Evolutionary conservation across 2,113 vertebrate genomes (phyloP).

Genomic region (Syngnathus floridae): DNA sequence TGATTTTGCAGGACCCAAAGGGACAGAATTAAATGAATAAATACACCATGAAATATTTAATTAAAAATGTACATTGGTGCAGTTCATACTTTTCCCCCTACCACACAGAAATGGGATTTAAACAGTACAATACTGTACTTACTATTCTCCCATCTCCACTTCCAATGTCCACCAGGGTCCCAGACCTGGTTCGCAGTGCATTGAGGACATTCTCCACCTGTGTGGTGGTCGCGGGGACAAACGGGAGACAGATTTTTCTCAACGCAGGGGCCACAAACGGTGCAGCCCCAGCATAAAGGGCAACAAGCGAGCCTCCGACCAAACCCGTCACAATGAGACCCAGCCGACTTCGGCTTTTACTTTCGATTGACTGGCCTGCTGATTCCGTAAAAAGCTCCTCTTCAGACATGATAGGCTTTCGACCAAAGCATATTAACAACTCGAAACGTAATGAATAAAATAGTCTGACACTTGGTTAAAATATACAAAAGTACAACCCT

Average conservation of each 20-base stretch:
- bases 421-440: background rate
- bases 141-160: slow-evolving; percentile 93
- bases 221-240: slow-evolving; percentile 82
- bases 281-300: slow-evolving; percentile 73
- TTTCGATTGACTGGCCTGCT: slow-evolving; percentile 5
- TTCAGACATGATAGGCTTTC: slow-evolving; percentile 19
- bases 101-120: background rate
- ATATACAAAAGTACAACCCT: background rate
- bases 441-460: background rate
- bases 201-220: slow-evolving; percentile 83
- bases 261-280: slow-evolving; percentile 85
- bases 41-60: too few relatives aligned
- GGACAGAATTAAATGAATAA: too few relatives aligned
- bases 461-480: background rate
- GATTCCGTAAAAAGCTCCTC: background rate
- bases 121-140: slow-evolving; percentile 58
- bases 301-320: slow-evolving; percentile 74
- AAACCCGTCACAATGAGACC: slow-evolving; percentile 71
- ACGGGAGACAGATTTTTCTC: slow-evolving; percentile 85
- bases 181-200: slow-evolving; percentile 68
- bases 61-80: too few relatives aligned
- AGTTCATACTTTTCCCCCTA: background rate
- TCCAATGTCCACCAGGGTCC: slow-evolving; percentile 84
- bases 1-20: too few relatives aligned
- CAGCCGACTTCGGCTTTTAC: slow-evolving; percentile 44